A percentile compares a stretch with the other conserved stretches of the same genome.
Evolutionary conservation across 2,113 vertebrate genomes (phyloP).

Genomic region (Oncorhynchus kisutch): DNA sequence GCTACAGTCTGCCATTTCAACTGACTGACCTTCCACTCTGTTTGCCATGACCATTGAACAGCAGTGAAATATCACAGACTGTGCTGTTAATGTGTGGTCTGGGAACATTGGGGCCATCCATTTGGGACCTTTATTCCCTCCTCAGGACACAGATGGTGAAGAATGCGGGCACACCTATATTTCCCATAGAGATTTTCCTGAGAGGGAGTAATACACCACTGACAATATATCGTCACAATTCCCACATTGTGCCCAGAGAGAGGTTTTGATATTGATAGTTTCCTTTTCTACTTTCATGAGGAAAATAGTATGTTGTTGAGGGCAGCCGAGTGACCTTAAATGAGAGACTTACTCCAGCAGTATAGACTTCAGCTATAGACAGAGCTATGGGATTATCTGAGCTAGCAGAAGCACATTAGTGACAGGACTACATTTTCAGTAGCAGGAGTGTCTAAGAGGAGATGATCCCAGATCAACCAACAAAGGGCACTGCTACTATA

Average conservation of each 20-base stretch:
- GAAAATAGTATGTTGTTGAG: slow-evolving; percentile 15
- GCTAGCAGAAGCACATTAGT: slow-evolving; percentile 39
- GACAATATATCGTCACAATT: background rate
- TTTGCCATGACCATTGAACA: too few relatives aligned
- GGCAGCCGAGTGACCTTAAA: background rate
- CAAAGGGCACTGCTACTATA: slow-evolving; percentile 3
- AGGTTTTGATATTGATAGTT: background rate
- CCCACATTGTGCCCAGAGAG: background rate
- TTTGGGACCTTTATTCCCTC: too few relatives aligned
- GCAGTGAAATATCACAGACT: too few relatives aligned
- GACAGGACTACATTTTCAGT: slow-evolving; percentile 22
- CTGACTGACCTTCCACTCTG: too few relatives aligned
- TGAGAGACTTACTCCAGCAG: background rate
- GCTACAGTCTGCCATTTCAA: too few relatives aligned
- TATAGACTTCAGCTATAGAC: slow-evolving; percentile 16
- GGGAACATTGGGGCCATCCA: too few relatives aligned
- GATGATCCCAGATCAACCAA: slow-evolving; percentile 44
- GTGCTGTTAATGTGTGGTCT: too few relatives aligned
- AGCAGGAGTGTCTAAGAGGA: slow-evolving; percentile 21
- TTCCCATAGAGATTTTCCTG: background rate
- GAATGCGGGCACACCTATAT: background rate
- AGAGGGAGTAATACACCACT: background rate
- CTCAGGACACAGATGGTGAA: background rate
- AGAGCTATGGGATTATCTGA: slow-evolving; percentile 49
- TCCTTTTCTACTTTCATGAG: background rate